Base-by-base conservation (phyloP, 1,140 invertebrate species). In the Forficula auricularia region DNA sequence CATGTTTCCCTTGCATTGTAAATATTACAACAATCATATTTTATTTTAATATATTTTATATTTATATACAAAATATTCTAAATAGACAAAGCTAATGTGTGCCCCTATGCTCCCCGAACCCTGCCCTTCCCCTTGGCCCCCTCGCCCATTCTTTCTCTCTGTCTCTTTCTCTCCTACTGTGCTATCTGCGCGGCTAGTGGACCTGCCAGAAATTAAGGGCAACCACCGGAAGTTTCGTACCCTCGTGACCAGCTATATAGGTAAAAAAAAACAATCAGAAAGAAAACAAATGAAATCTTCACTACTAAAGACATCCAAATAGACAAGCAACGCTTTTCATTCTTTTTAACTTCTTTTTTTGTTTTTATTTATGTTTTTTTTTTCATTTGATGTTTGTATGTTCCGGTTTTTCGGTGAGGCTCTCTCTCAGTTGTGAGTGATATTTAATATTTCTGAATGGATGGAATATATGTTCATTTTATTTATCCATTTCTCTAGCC, bases 211-310 rank as follows among this genome's bases (percentile, higher is more conserved):
- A 76, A 86, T 91, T 72, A 91, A 90, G 73, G 88, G 88, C 64
- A 87, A 88, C 67, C 88, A 92, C 73, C 83, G 87, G 72, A 91
- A 91, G 77, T 94, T 94, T 81, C 79, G 87, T 73, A 91, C 86
- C 63, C 77, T 94, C 72, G 88, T 92, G 69, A 85, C 84, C 72
- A 91, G 83, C 72, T 91, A 87, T 62, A 89, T 94, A 87, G 88
- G 86, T 90, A 90, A 78, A 51, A 27, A 27, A n/a, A n/a, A 27
- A 27, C 10, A 48, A 40, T 40, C 22, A 37, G 10, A 27, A 27
- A 27, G 22, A 27, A 27, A 4, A n/a, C n/a, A n/a, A 27, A 27
- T 10, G 22, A 44, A 41, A 33, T 6, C 13, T 10, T 19, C 22
- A 27, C 22, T 27, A 27, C 4, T 6, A 27, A 27, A 27, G 10